Evolutionary conservation across 2,797 vertebrate species (phyloP).

Genomic region (Enteromius fasciolatus): DNA sequence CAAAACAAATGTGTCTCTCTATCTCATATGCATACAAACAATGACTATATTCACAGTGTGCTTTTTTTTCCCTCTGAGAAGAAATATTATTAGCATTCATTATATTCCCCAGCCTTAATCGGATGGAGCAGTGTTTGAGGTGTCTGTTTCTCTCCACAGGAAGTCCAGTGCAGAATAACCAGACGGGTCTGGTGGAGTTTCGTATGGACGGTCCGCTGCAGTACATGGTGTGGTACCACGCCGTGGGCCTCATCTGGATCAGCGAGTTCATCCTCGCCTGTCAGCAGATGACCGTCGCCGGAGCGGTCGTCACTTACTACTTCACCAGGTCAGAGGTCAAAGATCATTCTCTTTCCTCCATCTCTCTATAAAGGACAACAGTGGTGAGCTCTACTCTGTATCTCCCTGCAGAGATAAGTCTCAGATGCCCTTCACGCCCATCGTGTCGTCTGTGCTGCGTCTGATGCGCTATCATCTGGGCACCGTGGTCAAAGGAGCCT

Average conservation of each 20-base stretch:
- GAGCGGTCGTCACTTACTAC: conserved; percentile 97
- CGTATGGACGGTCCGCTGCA: conserved; percentile 84
- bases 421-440: conserved; percentile 86
- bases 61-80: background rate
- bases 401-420: conserved; percentile 85
- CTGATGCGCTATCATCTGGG: conserved; percentile 93
- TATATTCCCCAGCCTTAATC: background rate
- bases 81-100: background rate
- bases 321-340: conserved; percentile 86
- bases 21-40: background rate
- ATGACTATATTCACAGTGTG: background rate
- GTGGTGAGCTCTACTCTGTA: background rate
- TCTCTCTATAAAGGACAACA: no score
- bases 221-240: conserved; percentile 96
- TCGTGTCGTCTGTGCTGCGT: conserved; percentile 85
- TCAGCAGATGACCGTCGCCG: conserved; percentile 97
- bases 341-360: background rate
- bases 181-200: conserved; percentile 87
- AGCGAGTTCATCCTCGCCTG: conserved; percentile 97
- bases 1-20: background rate
- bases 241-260: conserved; percentile 95
- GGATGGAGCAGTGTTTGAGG: background rate
- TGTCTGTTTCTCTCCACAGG: conserved; percentile 72
- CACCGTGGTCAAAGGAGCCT: conserved; percentile 95
- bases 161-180: conserved; percentile 81